Conservation (phyloP, 2,888 invertebrate genomes). For the Scrobipalpa costella region DNA sequence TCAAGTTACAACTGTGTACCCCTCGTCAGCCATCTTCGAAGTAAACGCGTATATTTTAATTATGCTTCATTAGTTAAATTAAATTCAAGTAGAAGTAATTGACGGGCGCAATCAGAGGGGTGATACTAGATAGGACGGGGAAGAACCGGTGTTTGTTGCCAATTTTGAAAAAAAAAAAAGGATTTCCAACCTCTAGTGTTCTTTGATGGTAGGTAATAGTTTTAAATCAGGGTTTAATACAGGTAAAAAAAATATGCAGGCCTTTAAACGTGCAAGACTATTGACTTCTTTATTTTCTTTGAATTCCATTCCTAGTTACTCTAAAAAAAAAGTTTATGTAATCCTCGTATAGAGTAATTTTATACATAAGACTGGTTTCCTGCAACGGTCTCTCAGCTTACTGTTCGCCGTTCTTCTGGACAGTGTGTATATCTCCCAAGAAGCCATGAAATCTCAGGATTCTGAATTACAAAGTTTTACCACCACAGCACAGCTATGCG, state of each 20-base stretch:
- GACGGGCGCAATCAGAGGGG: constrained; percentile 71
- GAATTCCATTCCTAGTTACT: no score
- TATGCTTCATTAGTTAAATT: constrained; percentile 80
- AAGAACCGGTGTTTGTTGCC: constrained; percentile 52
- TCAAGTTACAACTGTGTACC: constrained; percentile 34
- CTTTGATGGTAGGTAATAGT: no score
- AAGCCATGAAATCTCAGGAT: constrained; percentile 20
- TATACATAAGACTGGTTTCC: no score
- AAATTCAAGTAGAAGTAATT: constrained; percentile 76
- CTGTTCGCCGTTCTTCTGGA: no score
- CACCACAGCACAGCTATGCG: constrained; percentile 42
- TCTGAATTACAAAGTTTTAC: constrained; percentile 53
- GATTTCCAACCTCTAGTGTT: neutral
- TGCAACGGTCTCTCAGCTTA: no score
- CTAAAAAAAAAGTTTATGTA: no score
- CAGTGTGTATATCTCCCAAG: neutral
- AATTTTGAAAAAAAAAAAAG: constrained; percentile 39
- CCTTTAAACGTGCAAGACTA: no score
- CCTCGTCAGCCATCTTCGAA: constrained; percentile 58
- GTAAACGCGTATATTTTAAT: constrained; percentile 79
- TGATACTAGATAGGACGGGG: constrained; percentile 51
- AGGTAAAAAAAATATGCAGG: no score
- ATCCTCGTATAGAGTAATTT: no score
- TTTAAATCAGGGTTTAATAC: no score
- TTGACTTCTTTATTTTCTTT: no score